Evolutionary conservation across 2,797 vertebrate species (phyloP).

Genomic region (Hydrolagus colliei): DNA sequence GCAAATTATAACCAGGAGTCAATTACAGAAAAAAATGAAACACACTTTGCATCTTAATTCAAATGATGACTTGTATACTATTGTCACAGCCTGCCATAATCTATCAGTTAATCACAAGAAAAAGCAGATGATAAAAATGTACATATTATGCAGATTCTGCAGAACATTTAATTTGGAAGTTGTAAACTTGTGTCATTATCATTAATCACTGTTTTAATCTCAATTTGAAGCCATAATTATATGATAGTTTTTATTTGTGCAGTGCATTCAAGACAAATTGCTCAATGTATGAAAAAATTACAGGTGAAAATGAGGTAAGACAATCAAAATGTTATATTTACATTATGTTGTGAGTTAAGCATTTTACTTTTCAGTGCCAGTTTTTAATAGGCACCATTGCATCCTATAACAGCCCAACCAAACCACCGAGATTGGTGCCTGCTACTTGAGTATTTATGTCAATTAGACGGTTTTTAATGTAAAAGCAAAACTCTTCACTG

Average conservation of each 20-base stretch:
- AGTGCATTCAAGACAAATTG: not conserved
- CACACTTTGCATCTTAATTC: not conserved
- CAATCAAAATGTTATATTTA: not conserved
- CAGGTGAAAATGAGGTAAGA: not conserved
- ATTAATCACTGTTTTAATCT: not conserved
- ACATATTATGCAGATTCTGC: not conserved
- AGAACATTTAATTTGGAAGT: not conserved
- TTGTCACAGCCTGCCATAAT: not conserved
- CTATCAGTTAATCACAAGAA: not conserved
- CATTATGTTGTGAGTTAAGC: no score
- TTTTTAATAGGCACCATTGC: no score
- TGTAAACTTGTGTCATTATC: not conserved
- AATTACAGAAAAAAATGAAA: not conserved
- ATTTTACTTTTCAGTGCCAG: no score
- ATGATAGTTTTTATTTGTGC: not conserved
- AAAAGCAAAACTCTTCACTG: no score
- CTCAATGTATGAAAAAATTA: not conserved
- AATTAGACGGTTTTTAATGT: no score
- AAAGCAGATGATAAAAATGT: not conserved
- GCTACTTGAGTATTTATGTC: no score
- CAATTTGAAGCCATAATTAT: not conserved
- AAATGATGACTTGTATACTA: not conserved
- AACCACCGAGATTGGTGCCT: no score
- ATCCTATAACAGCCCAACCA: no score
- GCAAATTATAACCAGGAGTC: not conserved